A percentile compares a stretch with the other conserved stretches of the same genome.
phyloP scores from a whole-genome alignment of 2,888 invertebrate species.

The Cephus spinipes region DNA sequence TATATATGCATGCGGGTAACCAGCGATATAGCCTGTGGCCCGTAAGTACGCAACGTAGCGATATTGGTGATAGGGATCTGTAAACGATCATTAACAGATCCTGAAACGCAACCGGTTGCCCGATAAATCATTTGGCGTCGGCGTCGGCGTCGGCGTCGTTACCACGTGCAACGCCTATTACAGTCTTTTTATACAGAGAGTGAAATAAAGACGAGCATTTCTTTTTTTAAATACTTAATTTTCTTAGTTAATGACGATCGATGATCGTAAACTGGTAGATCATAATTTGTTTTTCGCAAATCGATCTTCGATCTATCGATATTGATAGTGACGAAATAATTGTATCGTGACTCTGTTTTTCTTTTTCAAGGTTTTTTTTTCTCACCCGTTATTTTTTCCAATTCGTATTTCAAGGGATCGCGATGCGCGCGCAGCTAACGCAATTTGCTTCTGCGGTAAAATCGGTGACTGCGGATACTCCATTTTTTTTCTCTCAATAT shows the following conservation, averaged over 20 bases:
- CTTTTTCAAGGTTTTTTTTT: background rate
- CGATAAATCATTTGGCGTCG: conserved; percentile 40
- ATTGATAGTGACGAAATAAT: background rate
- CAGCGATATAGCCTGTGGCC: background rate
- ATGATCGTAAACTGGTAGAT: background rate
- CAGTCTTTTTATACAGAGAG: background rate
- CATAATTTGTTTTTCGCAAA: background rate
- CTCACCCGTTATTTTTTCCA: too few species aligned
- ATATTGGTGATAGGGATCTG: conserved; percentile 40
- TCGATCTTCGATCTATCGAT: background rate
- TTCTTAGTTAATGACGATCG: background rate
- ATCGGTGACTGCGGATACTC: background rate
- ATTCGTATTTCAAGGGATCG: background rate
- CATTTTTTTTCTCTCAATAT: background rate
- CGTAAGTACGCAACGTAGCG: conserved; percentile 3
- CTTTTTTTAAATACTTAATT: background rate
- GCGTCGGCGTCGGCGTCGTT: background rate
- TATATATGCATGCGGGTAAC: background rate
- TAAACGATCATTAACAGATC: conserved; percentile 43
- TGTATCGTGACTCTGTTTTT: background rate
- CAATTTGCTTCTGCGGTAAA: background rate
- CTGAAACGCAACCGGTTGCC: conserved; percentile 25
- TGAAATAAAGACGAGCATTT: background rate
- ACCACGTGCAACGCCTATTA: background rate
- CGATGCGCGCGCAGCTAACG: background rate